Conservation (phyloP, 2,113 vertebrate genomes). For the Menura novaehollandiae region DNA sequence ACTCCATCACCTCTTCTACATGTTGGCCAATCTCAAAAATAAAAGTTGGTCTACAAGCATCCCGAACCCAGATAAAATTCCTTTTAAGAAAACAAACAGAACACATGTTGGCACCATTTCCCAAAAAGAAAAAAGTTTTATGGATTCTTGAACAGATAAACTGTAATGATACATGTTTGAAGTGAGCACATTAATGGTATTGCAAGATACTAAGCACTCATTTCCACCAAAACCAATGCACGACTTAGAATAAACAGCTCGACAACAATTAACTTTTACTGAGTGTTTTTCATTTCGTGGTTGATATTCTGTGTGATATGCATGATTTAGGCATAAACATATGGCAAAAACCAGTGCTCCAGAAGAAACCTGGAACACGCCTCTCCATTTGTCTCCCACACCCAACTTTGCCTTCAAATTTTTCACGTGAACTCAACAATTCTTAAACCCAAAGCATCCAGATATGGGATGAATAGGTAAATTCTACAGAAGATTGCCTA, state of each 20-base stretch:
- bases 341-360: background rate
- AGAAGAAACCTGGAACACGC: background rate
- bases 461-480: background rate
- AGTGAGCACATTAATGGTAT: background rate
- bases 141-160: background rate
- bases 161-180: background rate
- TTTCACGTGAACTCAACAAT: background rate
- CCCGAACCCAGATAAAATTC: background rate
- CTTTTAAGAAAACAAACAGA: background rate
- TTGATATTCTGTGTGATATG: background rate
- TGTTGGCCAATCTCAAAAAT: background rate
- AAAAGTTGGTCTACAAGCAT: background rate
- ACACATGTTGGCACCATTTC: background rate
- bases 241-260: background rate
- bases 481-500: background rate
- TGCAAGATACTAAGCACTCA: background rate
- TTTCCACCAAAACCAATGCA: background rate
- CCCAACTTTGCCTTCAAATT: background rate
- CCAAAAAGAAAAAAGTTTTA: background rate
- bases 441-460: background rate
- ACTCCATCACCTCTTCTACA: background rate
- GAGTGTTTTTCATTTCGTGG: background rate
- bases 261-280: background rate
- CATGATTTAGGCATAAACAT: background rate
- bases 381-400: background rate